Evolutionary conservation across 2,888 invertebrate genomes (phyloP).

Genomic region (Macrosiphum euphorbiae): DNA sequence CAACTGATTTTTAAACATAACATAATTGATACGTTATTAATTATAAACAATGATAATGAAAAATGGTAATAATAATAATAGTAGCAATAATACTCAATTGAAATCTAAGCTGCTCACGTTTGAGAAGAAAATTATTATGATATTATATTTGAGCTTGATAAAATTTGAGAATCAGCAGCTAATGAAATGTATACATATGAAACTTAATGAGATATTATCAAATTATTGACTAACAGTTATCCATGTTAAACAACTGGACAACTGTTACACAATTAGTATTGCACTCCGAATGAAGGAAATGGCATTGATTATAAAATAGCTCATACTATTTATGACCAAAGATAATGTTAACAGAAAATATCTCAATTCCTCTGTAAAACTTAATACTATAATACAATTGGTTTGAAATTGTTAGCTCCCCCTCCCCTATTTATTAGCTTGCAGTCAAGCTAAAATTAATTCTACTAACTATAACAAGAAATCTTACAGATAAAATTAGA

Average conservation of each 20-base stretch:
- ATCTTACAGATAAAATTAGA: conserved; percentile 39
- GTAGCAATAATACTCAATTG: background rate
- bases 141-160: conserved; percentile 46
- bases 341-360: conserved; percentile 18
- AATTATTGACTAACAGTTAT: conserved; percentile 39
- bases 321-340: background rate
- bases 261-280: conserved; percentile 4
- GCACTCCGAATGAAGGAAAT: background rate
- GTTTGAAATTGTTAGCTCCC: background rate
- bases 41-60: conserved; percentile 22
- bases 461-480: conserved; percentile 25
- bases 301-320: conserved; percentile 6
- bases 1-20: conserved; percentile 45
- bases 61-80: conserved; percentile 10
- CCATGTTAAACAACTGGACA: background rate
- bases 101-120: conserved; percentile 20
- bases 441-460: conserved; percentile 20
- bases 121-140: background rate
- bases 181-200: conserved; percentile 51
- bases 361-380: conserved; percentile 7
- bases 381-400: background rate
- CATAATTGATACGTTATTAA: background rate
- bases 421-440: background rate
- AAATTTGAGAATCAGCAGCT: conserved; percentile 24
- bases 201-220: conserved; percentile 51